Evolutionary conservation across 1,140 invertebrate genomes (phyloP), one percentile per base, ranked within the genome.

Genomic region (Xylocopa sonorina): DNA sequence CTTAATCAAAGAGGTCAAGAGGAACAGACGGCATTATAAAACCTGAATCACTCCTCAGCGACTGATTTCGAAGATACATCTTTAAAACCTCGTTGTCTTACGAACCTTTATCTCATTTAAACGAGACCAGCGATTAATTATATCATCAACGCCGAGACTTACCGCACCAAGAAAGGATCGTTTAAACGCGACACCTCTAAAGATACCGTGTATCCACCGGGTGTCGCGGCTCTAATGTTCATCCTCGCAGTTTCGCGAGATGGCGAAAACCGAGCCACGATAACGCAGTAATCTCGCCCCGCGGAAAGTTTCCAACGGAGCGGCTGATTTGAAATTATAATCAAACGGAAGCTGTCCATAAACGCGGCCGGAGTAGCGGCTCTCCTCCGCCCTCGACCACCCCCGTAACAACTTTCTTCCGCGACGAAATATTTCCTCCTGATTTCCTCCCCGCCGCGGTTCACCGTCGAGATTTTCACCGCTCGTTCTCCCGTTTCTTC

Each of bases 301-400:
- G 24, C 9, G 2, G 1, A 16, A 48, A 48, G 43, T 69, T 71
- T 46, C 29, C 24, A 29, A 50, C 14, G 2, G 2, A 27, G 38
- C 21, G 14, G 32, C 21, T 60, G 55, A 78, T 78, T 78, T 78
- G 46, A 78, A 78, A 71, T 78, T 78, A 60, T 78, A 78, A 78
- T 78, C 66, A 60, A 60, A 67, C 34, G 7, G 41, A 38, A 18
- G 66, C 32, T 60, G 53, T 48, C 24, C 64, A 57, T 69, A 69
- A 77, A 77, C 64, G 55, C 32, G 53, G 18, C 32, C 57, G 16
- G 32, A 57, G 32, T 57, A 77, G 41, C 64, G n/a, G n/a, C n/a
- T n/a, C n/a, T n/a, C n/a, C n/a, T n/a, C n/a, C n/a, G n/a, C n/a
- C n/a, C n/a, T n/a, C n/a, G n/a, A n/a, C n/a, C 7, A 27, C 16